Evolutionary conservation across 1,140 invertebrate genomes (phyloP).

Genomic region (Drosophila carrolli): DNA sequence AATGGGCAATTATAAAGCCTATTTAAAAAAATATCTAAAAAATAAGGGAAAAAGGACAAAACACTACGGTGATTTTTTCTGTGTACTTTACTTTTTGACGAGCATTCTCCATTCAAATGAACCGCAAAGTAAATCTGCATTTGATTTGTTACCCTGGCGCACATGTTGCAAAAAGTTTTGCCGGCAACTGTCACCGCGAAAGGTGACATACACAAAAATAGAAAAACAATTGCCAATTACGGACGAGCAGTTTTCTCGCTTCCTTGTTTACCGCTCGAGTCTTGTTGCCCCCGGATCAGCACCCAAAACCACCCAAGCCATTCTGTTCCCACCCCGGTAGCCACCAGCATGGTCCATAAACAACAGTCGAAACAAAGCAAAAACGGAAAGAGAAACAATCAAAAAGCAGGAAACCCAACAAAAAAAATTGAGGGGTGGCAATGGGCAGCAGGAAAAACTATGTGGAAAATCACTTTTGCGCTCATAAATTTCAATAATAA

Average conservation of each 20-base stretch:
- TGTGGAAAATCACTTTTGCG: slow-evolving; percentile 81
- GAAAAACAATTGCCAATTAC: slow-evolving; percentile 83
- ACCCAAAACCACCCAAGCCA: slow-evolving; percentile 10
- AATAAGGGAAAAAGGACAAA: no score
- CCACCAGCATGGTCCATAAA: slow-evolving; percentile 64
- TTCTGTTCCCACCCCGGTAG: slow-evolving; percentile 38
- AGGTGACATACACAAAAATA: slow-evolving; percentile 61
- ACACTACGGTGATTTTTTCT: not conserved
- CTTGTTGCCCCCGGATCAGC: slow-evolving; percentile 23
- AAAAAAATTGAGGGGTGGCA: slow-evolving; percentile 29
- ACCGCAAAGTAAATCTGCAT: slow-evolving; percentile 62
- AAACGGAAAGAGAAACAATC: slow-evolving; percentile 35
- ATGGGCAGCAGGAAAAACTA: slow-evolving; percentile 59
- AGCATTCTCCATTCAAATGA: slow-evolving; percentile 61
- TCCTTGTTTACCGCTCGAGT: slow-evolving; percentile 48
- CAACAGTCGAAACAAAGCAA: slow-evolving; percentile 47
- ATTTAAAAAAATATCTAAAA: not conserved
- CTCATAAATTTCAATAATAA: slow-evolving; percentile 84
- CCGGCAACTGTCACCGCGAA: slow-evolving; percentile 49
- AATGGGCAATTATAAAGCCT: no score
- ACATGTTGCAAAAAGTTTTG: slow-evolving; percentile 72
- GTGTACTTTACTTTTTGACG: slow-evolving; percentile 16
- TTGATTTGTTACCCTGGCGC: slow-evolving; percentile 54
- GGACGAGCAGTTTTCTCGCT: slow-evolving; percentile 35
- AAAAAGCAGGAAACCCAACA: slow-evolving; percentile 25